Base-by-base conservation (phyloP, 2,797 vertebrate species). In the Danio choprae region DNA sequence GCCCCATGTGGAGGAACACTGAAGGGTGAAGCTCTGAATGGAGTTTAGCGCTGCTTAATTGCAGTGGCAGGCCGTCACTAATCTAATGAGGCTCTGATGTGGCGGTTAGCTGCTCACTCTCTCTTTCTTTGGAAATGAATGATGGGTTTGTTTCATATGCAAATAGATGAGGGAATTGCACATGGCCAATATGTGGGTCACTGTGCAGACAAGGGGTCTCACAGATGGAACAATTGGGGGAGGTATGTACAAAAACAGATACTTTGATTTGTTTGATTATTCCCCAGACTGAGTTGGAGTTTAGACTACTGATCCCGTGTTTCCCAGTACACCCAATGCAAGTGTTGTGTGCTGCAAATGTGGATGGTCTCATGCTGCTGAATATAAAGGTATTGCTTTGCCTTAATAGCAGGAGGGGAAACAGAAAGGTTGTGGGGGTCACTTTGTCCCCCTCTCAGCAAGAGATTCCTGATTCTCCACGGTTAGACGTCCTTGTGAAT, bases 141-240 rank as follows among this genome's bases (percentile, higher is more conserved):
- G 94, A 94, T 92, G 91, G 91, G 91, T 92, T 93, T 96, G 94
- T 96, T 94, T 93, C 91, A 86, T 89, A 90, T 91, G 93, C 94
- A 93, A 95, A 93, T 91, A 91, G 90, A 29, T 41, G 67, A 15
- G 90, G 89, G 89, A 88, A 93, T 92, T 93, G 93, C 88, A 89
- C 86, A 77, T 81, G 84, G 74, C 89, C 84, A 90, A 84, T 89
- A 93, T 94, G 91, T 94, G 91, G 93, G 93, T 93, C 92, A 93
- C 91, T 90, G 80, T 92, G 91, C 53, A 89, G 88, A 88, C 88
- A 88, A 86, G 89, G 86, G 88, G 81, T 87, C 87, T 51, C 44
- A 72, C 48, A 71, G 74, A 64, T 60, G 53, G 75, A 16, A 58
- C 70, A 40, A 71, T 64, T 20, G 41, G 4, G 58, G 76, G n/a